phyloP scores from a whole-genome alignment of 2,888 invertebrate species.

The Andrena marginata region DNA sequence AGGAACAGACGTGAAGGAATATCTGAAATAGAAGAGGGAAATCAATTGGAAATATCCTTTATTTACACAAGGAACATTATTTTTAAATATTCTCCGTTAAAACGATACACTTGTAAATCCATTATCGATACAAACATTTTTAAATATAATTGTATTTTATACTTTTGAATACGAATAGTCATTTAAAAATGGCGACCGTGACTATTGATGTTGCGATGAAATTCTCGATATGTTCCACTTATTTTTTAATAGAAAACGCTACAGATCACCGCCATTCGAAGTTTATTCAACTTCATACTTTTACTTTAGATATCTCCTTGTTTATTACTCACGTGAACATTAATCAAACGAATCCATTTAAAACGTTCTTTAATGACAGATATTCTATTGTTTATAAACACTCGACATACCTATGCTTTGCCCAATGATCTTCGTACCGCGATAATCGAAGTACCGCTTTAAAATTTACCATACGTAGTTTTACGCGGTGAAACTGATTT shows the following conservation, averaged over 20 bases:
- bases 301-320: slow-evolving; percentile 6
- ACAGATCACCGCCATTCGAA: slow-evolving; percentile 14
- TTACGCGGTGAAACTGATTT: neutral
- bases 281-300: slow-evolving; percentile 29
- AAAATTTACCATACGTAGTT: neutral
- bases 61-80: neutral
- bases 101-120: neutral
- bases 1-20: slow-evolving; percentile 88
- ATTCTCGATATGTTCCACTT: slow-evolving; percentile 25
- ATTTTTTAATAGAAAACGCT: slow-evolving; percentile 11
- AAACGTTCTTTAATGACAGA: neutral
- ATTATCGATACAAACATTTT: neutral
- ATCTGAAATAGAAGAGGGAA: slow-evolving; percentile 85
- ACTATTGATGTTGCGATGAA: slow-evolving; percentile 7
- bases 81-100: neutral
- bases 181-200: slow-evolving; percentile 55
- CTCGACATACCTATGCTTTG: neutral
- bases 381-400: slow-evolving; percentile 52
- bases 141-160: neutral
- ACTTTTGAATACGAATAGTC: slow-evolving; percentile 26
- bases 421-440: neutral
- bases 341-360: neutral
- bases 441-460: neutral
- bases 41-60: neutral
- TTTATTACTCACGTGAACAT: neutral